phyloP scores from a whole-genome alignment of 2,888 invertebrate genomes.

The Melinaea menophilus region DNA sequence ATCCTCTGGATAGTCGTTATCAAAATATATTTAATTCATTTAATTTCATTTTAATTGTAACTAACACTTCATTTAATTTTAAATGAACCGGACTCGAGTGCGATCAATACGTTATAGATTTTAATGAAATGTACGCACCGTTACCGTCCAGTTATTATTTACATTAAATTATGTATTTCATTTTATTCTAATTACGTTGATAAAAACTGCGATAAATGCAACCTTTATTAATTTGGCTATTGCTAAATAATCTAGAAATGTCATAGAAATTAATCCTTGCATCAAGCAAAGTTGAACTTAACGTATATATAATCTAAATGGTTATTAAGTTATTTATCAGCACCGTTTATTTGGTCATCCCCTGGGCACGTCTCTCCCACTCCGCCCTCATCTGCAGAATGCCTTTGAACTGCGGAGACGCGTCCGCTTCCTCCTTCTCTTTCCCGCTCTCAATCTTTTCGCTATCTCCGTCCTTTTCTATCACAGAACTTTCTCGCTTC shows the following conservation, averaged over 20 bases:
- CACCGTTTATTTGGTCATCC: constrained; percentile 79
- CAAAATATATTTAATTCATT: constrained; percentile 21
- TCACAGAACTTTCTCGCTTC: constrained; percentile 64
- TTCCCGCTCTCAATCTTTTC: constrained; percentile 55
- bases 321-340: constrained; percentile 35
- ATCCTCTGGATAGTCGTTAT: constrained; percentile 36
- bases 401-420: constrained; percentile 81
- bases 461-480: constrained; percentile 59
- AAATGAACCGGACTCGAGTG: not conserved
- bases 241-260: constrained; percentile 15
- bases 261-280: constrained; percentile 15
- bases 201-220: constrained; percentile 28
- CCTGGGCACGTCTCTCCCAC: constrained; percentile 87
- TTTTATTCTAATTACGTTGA: constrained; percentile 5
- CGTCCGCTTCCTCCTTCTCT: constrained; percentile 60
- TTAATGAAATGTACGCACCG: too few species aligned
- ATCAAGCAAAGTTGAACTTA: constrained; percentile 17
- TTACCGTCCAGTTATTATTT: too few species aligned
- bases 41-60: constrained; percentile 15
- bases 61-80: constrained; percentile 15
- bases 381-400: constrained; percentile 86
- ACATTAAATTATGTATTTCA: constrained; percentile 6
- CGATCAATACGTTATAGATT: not conserved
- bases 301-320: not conserved
- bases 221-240: constrained; percentile 25